These are phyloP conservation scores for Myotis daubentonii DNA, from an alignment of 2,797 vertebrate genomes.

Conservation along the genomic window DNA sequence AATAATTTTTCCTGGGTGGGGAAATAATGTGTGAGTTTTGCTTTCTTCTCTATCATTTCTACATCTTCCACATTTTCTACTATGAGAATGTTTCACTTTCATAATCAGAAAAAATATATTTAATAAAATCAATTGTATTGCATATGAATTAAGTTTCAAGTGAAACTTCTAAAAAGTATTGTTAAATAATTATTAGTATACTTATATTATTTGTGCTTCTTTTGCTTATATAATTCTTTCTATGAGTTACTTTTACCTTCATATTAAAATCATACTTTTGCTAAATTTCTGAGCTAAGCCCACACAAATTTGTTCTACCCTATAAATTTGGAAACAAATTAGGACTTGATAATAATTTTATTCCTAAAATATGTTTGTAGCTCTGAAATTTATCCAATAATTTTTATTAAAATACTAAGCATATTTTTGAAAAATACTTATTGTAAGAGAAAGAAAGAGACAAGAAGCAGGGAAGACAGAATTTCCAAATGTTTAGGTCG, in stretches of 20 bases:
- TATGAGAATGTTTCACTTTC: background rate
- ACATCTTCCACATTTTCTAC: background rate
- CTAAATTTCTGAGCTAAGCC: background rate
- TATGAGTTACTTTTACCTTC: background rate
- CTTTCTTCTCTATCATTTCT: background rate
- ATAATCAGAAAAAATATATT: background rate
- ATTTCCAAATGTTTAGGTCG: background rate
- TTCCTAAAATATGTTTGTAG: constrained; percentile 15
- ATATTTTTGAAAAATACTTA: background rate
- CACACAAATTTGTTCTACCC: background rate
- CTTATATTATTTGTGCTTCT: background rate
- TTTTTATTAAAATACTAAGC: background rate
- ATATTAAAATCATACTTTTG: constrained; percentile 23
- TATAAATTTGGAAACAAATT: background rate
- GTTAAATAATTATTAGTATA: background rate
- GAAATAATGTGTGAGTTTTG: background rate
- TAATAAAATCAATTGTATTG: background rate
- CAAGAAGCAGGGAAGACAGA: background rate
- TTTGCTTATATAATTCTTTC: background rate
- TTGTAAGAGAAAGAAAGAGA: background rate
- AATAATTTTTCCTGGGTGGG: background rate
- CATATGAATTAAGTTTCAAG: background rate
- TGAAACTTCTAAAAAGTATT: background rate
- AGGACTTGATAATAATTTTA: background rate
- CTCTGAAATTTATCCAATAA: background rate